A percentile compares a stretch with the other conserved stretches of the same genome.
These are phyloP conservation scores for Protonibea diacanthus DNA, from an alignment of 2,797 vertebrate species.

Conservation along the genomic window DNA sequence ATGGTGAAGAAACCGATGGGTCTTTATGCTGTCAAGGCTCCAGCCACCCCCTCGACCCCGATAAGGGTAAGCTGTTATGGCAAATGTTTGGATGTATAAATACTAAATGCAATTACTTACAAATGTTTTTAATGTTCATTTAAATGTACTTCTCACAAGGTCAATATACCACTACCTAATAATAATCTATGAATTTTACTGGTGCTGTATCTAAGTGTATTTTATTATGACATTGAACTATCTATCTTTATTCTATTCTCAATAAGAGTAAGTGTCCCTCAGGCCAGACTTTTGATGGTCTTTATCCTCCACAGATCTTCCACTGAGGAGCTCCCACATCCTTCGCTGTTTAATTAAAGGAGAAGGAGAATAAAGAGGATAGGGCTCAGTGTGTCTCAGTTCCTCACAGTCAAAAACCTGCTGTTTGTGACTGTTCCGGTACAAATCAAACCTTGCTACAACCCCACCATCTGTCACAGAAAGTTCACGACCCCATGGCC, in stretches of 20 bases:
- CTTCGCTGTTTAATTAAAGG: conserved; percentile 51
- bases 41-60: no score
- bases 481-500: conserved; percentile 3
- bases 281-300: conserved; percentile 14
- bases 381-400: conserved; percentile 4
- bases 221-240: conserved; percentile 2
- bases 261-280: conserved; percentile 21
- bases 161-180: background rate
- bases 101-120: background rate
- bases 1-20: no score
- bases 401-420: background rate
- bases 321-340: conserved; percentile 27
- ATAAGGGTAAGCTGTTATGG: no score
- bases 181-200: background rate
- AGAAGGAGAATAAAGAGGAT: conserved; percentile 28
- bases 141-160: background rate
- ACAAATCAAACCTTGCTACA: background rate
- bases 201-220: background rate
- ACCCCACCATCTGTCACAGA: background rate
- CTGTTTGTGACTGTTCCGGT: background rate
- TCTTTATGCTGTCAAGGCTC: no score
- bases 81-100: background rate
- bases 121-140: background rate
- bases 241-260: conserved; percentile 2
- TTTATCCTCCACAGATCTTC: conserved; percentile 34